These are phyloP conservation scores for Engraulis encrasicolus DNA, from an alignment of 2,113 vertebrate species.

Conservation along the genomic window DNA sequence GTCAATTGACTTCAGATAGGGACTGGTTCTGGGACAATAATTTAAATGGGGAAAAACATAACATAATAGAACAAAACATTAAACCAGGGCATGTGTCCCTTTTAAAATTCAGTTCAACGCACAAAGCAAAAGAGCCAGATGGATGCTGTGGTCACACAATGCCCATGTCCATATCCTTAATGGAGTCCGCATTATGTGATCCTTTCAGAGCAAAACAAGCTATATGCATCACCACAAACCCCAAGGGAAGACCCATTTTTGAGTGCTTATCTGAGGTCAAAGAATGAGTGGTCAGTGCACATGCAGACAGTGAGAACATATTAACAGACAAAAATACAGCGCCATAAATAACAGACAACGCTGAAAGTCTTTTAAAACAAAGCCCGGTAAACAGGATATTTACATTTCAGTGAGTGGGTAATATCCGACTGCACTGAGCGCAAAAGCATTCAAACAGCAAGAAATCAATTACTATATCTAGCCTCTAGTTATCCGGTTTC, in stretches of 20 bases:
- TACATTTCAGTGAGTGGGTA: background rate
- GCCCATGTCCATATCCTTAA: slow-evolving; percentile 29
- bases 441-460: too few relatives aligned
- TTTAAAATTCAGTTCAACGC: background rate
- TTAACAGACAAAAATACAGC: background rate
- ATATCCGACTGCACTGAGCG: too few relatives aligned
- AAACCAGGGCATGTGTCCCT: slow-evolving; percentile 39
- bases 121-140: slow-evolving; percentile 28
- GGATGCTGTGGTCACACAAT: slow-evolving; percentile 28
- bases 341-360: background rate
- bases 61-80: slow-evolving; percentile 3
- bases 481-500: too few relatives aligned
- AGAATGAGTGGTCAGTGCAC: background rate
- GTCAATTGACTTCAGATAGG: background rate
- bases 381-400: background rate
- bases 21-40: slow-evolving; percentile 15
- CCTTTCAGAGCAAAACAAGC: background rate
- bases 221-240: background rate
- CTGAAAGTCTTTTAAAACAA: background rate
- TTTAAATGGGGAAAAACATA: background rate
- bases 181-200: background rate
- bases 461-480: too few relatives aligned
- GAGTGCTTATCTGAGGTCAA: background rate
- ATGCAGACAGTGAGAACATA: background rate
- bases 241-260: background rate